Base-by-base conservation (phyloP, 1,140 invertebrate genomes). In the Caenorhabditis inopinata region DNA sequence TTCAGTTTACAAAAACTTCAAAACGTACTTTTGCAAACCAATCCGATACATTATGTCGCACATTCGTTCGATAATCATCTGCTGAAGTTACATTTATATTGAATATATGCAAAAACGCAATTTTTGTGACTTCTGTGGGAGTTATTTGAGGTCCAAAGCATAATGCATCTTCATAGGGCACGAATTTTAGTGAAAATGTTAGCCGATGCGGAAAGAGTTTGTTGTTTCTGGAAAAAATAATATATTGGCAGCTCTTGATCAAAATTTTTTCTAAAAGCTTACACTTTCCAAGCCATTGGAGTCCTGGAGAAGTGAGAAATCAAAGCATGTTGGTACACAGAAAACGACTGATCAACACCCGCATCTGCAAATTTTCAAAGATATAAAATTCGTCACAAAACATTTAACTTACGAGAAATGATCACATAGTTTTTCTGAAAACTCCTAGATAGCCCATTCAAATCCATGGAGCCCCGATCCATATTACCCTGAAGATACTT, bases 41-140 rank as follows among this genome's bases (percentile, higher is more conserved):
- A 76, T 86, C 85, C 29, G 82, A 78, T 32, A 86, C 78, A 51
- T 83, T 77, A 46, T 82, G 86, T 7, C 84, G 78, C 5, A 86
- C 83, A 78, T 62, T 79, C 18, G 53, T 29, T 29, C 85, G 83
- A 80, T 68, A 77, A 21, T 80, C 84, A 38, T 85, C 78, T n/a
- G 84, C 84, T 18, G 58, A 68, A 3, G 58, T 68, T 2, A 68
- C 58, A 68, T 58, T 77, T 32, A 87, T 77, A 74, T 87, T 88
- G 45, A 80, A 88, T 29, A 87, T 29, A 45, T 87, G 86, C 3
- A 87, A 23, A 58, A 88, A 87, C 4, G 86, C 86, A 58, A 83
- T 58, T 77, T 80, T 51, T 18, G 74, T 79, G 42, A 74, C 68
- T 32, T 74, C 49, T 16, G 74, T 77, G 29, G 49, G 75, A 14